Base-by-base conservation (phyloP, 2,113 vertebrate species). In the Centrocercus urophasianus region DNA sequence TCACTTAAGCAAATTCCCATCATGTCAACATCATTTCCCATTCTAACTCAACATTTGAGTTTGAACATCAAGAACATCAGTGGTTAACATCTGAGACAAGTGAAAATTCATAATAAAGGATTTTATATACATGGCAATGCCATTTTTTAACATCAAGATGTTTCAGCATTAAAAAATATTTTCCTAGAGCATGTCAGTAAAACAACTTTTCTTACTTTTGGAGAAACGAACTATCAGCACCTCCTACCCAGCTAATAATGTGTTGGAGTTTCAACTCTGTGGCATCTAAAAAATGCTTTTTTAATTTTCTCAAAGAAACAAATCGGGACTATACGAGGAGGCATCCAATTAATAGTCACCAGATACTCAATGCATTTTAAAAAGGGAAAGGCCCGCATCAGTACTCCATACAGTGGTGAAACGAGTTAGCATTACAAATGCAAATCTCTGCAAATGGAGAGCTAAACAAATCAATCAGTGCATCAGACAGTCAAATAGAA, bases 381-480 rank as follows among this genome's bases (percentile, higher is more conserved):
- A 6, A 0, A 40, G 60, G 30, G 38, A 54, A 6, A 83, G 5
- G 24, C 34, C 32, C 43, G 15, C n/a, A 2, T 3, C n/a, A 57
- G 34, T 6, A 52, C 12, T 80, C 34, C 52, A 83, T 16, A 12
- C 9, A 48, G 64, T 61, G 59, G 59, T 76, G 72, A 48, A 67
- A 76, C 71, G 28, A 85, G 30, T 27, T 60, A 38, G 27, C 42
- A 43, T 30, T 42, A 47, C 22, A 45, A 28, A 43, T 66, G 60
- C 42, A 59, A 40, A 38, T 19, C 5, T 48, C 19, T 27, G 27
- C 15, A 70, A 59, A 36, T 3, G 18, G 13, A 42, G 36, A 73
- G 43, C 14, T 52, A 40, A 54, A 32, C 8, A 3, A 36, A 66
- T 59, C 57, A 42, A 4, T 64, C 1, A 4, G 34, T 2, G 0